Conservation (phyloP, 2,113 vertebrate species). For the Cochlearius cochlearius region DNA sequence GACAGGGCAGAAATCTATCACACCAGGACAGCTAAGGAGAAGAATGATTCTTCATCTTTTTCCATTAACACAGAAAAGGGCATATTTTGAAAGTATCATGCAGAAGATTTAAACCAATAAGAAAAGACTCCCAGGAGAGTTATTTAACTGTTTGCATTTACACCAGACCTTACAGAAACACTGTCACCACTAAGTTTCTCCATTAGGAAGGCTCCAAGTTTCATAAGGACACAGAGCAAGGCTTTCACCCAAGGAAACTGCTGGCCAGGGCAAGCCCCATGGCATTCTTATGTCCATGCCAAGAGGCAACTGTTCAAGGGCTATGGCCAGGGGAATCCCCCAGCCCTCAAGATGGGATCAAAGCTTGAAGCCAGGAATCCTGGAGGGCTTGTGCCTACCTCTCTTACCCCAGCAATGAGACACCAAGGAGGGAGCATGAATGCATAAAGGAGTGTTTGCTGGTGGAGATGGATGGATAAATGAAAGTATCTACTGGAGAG, state of each 20-base stretch:
- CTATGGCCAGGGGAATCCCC: background rate
- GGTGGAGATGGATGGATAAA: background rate
- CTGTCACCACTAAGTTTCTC: background rate
- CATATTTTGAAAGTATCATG: background rate
- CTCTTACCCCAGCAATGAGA: background rate
- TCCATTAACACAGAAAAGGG: conserved; percentile 23
- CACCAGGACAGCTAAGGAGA: background rate
- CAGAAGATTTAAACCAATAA: background rate
- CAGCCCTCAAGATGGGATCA: background rate
- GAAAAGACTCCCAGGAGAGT: background rate
- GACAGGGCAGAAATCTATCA: background rate
- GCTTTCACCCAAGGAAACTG: background rate
- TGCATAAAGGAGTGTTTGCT: background rate
- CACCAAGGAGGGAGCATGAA: background rate
- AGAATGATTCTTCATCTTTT: background rate
- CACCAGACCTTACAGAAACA: background rate
- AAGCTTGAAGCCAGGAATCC: background rate
- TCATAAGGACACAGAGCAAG: background rate
- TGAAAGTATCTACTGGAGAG: background rate
- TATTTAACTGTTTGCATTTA: background rate
- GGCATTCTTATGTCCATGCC: background rate
- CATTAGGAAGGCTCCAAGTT: background rate
- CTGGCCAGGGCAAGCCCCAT: background rate
- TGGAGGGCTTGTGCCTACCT: background rate
- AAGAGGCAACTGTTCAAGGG: background rate